phyloP scores from a whole-genome alignment of 2,888 invertebrate genomes.

The Macrophya alboannulata region DNA sequence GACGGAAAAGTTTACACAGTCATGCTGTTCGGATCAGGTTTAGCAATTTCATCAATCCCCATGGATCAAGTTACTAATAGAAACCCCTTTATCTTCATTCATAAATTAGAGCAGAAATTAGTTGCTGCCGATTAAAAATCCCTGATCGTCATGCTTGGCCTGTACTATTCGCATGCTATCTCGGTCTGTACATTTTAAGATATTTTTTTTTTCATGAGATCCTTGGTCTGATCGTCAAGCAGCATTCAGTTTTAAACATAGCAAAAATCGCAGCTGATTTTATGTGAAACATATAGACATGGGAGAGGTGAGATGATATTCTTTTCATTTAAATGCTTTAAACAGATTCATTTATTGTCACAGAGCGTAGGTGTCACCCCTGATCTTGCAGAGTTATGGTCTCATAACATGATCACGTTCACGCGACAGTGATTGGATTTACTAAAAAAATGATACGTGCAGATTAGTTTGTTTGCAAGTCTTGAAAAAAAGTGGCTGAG shows the following conservation, averaged over 20 bases:
- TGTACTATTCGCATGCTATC: slow-evolving; percentile 34
- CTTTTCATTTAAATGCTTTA: background rate
- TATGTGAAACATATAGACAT: background rate
- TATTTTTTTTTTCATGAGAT: background rate
- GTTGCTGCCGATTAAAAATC: background rate
- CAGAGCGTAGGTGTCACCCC: slow-evolving; percentile 8
- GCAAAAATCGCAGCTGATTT: slow-evolving; percentile 22
- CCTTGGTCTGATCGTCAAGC: slow-evolving; percentile 6
- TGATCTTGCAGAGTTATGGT: slow-evolving; percentile 50
- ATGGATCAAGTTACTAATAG: background rate
- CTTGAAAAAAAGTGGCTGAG: slow-evolving; percentile 15
- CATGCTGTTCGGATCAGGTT: slow-evolving; percentile 13
- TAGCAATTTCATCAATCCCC: background rate
- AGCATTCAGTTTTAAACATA: slow-evolving; percentile 30
- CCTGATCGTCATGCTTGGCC: slow-evolving; percentile 34
- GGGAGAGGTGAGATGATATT: background rate
- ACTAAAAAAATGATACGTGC: slow-evolving; percentile 37
- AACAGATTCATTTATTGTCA: slow-evolving; percentile 43
- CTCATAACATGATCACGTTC: slow-evolving; percentile 42
- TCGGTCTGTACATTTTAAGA: slow-evolving; percentile 8
- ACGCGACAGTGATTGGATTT: slow-evolving; percentile 26
- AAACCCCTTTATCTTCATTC: background rate
- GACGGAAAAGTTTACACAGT: slow-evolving; percentile 8
- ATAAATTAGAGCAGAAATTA: background rate
- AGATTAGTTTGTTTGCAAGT: background rate